These are phyloP conservation scores for Alcedo quadribrachys DNA, from an alignment of 2,797 vertebrate species.

Conservation along the genomic window DNA sequence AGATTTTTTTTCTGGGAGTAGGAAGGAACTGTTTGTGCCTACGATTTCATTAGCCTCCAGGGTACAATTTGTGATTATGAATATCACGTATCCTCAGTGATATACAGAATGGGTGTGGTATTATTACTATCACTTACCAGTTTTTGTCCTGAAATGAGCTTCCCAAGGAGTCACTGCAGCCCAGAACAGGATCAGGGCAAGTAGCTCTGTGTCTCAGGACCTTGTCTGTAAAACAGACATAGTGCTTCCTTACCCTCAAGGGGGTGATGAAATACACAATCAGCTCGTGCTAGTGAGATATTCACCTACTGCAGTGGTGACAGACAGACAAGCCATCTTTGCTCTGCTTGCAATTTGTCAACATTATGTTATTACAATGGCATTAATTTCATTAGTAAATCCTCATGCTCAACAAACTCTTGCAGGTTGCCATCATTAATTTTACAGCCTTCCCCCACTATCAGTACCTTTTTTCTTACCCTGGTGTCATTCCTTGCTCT, in stretches of 20 bases:
- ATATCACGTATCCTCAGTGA: not conserved
- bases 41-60: slow-evolving; percentile 12
- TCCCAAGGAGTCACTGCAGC: not conserved
- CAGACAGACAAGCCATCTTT: not conserved
- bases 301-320: not conserved
- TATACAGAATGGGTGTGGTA: not conserved
- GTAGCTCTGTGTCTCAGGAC: not conserved
- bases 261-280: not conserved
- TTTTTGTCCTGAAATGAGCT: not conserved
- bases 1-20: not conserved
- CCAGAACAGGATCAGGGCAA: not conserved
- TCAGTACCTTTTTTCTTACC: not conserved
- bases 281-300: not conserved
- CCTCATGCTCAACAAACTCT: not conserved
- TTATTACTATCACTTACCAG: not conserved
- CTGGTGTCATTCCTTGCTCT: not conserved
- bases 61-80: not conserved
- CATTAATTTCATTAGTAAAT: not conserved
- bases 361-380: not conserved
- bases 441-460: not conserved
- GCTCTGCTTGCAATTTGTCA: not conserved
- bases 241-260: not conserved
- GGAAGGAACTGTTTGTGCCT: slow-evolving; percentile 30
- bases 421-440: not conserved
- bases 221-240: not conserved